Percentiles rank a stretch among this genome's conserved stretches.
These are phyloP conservation scores for Pteronura brasiliensis DNA, from an alignment of 2,113 vertebrate genomes.

Conservation along the genomic window DNA sequence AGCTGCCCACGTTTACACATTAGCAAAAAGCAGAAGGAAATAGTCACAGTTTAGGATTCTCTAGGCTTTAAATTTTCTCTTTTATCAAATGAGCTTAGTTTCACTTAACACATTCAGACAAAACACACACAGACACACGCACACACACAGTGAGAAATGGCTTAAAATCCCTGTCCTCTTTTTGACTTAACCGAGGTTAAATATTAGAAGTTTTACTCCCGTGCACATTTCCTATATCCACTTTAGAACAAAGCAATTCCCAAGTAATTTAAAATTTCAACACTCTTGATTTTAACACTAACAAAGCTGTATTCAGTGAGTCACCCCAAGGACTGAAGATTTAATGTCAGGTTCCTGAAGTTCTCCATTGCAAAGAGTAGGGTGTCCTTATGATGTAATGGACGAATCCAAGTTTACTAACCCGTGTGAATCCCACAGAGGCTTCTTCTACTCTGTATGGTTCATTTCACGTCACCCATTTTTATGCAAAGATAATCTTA, in stretches of 20 bases:
- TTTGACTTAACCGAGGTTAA: not conserved
- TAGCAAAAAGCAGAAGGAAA: not conserved
- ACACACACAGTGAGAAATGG: not conserved
- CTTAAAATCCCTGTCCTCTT: not conserved
- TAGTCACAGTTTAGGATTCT: not conserved
- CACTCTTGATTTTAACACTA: not conserved
- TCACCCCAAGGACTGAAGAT: not conserved
- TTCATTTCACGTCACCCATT: not conserved
- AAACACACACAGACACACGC: not conserved
- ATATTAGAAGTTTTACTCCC: not conserved
- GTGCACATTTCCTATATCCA: not conserved
- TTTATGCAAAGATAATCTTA: not conserved
- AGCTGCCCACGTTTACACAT: not conserved
- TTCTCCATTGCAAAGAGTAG: not conserved
- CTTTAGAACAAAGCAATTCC: not conserved
- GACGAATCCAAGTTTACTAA: not conserved
- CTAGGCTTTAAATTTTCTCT: not conserved
- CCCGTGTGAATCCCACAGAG: not conserved
- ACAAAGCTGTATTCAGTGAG: not conserved
- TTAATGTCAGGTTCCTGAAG: not conserved
- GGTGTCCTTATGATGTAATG: not conserved
- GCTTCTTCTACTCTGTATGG: not conserved
- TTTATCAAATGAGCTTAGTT: not conserved
- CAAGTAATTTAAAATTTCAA: not conserved
- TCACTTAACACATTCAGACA: not conserved